phyloP scores from a whole-genome alignment of 2,113 vertebrate genomes.

The Microtus ochrogaster region DNA sequence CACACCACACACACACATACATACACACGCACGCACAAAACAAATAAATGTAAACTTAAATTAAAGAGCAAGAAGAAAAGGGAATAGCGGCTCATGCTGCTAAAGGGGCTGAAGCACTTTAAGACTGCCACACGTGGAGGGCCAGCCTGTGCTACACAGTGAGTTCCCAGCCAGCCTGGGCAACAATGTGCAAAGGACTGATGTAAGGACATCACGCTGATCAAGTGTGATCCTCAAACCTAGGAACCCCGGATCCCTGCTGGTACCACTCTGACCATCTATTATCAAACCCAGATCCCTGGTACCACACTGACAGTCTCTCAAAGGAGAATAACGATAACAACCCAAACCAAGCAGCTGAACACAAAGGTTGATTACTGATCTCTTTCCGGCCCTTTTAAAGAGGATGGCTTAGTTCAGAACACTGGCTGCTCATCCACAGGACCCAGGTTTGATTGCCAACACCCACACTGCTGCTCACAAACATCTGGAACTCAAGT shows the following conservation, averaged over 20 bases:
- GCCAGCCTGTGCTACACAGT: neutral
- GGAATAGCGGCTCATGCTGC: neutral
- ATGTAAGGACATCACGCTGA: neutral
- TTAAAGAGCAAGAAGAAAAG: neutral
- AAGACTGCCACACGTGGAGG: neutral
- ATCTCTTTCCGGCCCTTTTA: neutral
- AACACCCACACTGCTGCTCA: neutral
- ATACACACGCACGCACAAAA: neutral
- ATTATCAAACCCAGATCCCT: neutral
- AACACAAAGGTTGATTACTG: conserved; percentile 22
- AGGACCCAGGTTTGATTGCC: neutral
- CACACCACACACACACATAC: neutral
- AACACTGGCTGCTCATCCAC: neutral
- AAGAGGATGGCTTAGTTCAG: neutral
- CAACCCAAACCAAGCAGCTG: neutral
- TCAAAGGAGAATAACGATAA: neutral
- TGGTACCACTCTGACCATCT: neutral
- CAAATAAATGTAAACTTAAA: neutral
- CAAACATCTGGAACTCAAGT: neutral
- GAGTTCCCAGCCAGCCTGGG: neutral
- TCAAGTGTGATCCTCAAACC: neutral
- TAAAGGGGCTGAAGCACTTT: neutral
- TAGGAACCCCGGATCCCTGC: neutral
- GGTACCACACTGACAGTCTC: neutral
- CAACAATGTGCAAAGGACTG: neutral